These are phyloP conservation scores for Thunnus thynnus DNA, from an alignment of 2,113 vertebrate species.

Conservation along the genomic window DNA sequence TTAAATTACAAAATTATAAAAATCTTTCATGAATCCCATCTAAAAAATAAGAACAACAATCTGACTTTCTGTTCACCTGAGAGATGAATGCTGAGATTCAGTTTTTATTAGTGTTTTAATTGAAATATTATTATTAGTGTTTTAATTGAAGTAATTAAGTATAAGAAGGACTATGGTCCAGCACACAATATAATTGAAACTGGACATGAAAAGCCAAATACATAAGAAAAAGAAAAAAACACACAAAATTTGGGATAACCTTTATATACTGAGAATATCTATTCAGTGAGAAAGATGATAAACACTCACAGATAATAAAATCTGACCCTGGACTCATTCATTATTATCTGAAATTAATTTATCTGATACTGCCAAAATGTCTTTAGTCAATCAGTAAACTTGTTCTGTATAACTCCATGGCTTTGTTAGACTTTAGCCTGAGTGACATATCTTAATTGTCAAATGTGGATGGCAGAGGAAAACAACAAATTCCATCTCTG, in stretches of 20 bases:
- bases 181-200: not conserved
- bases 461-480: not conserved
- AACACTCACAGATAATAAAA: not conserved
- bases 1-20: too few species aligned
- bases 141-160: too few species aligned
- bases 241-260: not conserved
- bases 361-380: not conserved
- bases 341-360: not conserved
- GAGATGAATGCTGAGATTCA: too few species aligned
- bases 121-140: not conserved
- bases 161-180: too few species aligned
- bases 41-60: too few species aligned
- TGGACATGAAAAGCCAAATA: not conserved
- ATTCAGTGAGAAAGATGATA: not conserved
- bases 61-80: too few species aligned
- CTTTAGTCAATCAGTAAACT: not conserved
- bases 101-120: not conserved
- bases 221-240: too few species aligned
- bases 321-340: not conserved
- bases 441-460: not conserved
- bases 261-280: not conserved
- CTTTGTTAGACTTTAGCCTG: not conserved
- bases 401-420: not conserved
- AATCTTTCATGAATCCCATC: too few species aligned
- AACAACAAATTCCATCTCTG: slow-evolving; percentile 41